phyloP scores from a whole-genome alignment of 2,888 invertebrate species.

The Temnothorax ravouxi region DNA sequence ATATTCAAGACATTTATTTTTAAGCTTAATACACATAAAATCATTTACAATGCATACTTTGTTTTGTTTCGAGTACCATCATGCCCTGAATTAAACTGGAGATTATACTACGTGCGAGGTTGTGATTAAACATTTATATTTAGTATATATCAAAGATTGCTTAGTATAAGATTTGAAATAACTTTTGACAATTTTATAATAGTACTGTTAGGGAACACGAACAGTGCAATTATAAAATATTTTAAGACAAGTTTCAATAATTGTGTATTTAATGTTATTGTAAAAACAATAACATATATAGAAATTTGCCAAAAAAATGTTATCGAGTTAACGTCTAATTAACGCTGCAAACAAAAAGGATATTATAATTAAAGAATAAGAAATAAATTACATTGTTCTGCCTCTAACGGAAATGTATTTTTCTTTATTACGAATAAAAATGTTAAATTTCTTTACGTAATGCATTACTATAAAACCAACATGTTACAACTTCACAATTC shows the following conservation, averaged over 20 bases:
- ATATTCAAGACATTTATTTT: conserved; percentile 6
- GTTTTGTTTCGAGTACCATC: conserved; percentile 4
- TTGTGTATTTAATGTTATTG: neutral
- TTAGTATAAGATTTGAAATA: conserved; percentile 28
- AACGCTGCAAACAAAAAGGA: neutral
- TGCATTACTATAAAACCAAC: conserved; percentile 65
- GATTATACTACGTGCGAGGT: conserved; percentile 33
- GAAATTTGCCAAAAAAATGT: conserved; percentile 15
- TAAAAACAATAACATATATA: neutral
- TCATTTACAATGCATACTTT: neutral
- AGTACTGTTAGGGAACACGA: neutral
- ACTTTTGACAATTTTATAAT: conserved; percentile 6
- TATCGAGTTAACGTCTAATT: neutral
- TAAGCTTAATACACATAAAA: conserved; percentile 14
- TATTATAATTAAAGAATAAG: neutral
- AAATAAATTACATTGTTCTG: neutral
- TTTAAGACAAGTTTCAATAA: neutral
- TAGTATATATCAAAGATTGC: conserved; percentile 25
- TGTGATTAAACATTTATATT: conserved; percentile 43
- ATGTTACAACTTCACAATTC: conserved; percentile 57
- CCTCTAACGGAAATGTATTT: neutral
- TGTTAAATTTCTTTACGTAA: conserved; percentile 51
- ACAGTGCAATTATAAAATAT: conserved; percentile 16
- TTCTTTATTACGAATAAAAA: conserved; percentile 9
- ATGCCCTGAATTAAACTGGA: conserved; percentile 30